These are phyloP conservation scores for Archilochus colubris DNA, from an alignment of 2,113 vertebrate genomes.

Conservation along the genomic window DNA sequence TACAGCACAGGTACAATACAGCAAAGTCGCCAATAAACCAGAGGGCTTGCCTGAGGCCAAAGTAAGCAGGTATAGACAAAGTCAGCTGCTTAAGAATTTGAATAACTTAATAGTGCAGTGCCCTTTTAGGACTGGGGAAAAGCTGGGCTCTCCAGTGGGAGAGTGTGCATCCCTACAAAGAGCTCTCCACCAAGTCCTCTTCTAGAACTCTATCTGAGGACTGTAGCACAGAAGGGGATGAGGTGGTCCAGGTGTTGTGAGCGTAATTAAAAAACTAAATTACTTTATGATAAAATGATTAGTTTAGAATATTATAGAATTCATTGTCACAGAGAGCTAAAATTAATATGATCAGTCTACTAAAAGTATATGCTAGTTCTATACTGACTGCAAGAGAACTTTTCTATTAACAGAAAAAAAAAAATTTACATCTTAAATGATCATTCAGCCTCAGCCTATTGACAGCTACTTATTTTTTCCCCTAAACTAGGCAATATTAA, in stretches of 20 bases:
- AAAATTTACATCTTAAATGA: neutral
- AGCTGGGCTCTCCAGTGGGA: neutral
- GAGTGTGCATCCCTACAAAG: neutral
- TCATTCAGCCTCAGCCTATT: neutral
- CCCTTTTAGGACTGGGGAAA: neutral
- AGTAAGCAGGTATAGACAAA: neutral
- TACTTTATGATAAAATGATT: neutral
- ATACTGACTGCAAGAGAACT: neutral
- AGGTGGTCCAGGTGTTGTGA: neutral
- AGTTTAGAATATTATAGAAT: neutral
- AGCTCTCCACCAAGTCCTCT: neutral
- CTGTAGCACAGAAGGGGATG: neutral
- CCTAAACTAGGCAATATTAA: neutral
- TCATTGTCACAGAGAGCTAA: neutral
- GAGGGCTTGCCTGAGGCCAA: constrained; percentile 41
- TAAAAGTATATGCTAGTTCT: neutral
- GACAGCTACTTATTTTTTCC: neutral
- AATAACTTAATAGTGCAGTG: neutral
- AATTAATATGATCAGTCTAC: neutral
- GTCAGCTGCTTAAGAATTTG: constrained; percentile 6
- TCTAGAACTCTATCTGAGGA: neutral
- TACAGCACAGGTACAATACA: neutral
- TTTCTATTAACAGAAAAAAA: neutral
- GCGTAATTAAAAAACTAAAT: neutral
- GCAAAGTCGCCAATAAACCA: neutral